phyloP scores from a whole-genome alignment of 2,888 invertebrate species.

The Trachelus iudaicus region DNA sequence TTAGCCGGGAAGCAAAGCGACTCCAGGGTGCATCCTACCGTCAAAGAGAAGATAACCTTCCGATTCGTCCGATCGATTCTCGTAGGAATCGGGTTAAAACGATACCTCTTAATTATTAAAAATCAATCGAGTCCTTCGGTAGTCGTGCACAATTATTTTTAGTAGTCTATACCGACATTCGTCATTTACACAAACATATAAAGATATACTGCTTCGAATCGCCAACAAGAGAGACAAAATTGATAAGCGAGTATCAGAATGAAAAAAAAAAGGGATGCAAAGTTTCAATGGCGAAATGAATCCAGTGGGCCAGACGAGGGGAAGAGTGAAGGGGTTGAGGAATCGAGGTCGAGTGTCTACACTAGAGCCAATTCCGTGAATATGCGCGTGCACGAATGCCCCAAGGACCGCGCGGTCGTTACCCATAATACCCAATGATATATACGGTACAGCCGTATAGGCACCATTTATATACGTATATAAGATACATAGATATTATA shows the following conservation, averaged over 20 bases:
- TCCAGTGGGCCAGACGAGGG: not conserved
- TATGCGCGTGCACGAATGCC: not conserved
- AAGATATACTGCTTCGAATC: not conserved
- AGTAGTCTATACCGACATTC: not conserved
- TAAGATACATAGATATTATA: too few relatives aligned
- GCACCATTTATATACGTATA: not conserved
- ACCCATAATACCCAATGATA: not conserved
- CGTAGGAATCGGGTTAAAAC: not conserved
- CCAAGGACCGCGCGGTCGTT: not conserved
- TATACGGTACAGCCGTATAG: not conserved
- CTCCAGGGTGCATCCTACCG: not conserved
- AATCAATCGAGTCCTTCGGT: not conserved
- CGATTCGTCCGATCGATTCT: not conserved
- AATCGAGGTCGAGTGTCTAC: not conserved
- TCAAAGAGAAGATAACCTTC: not conserved
- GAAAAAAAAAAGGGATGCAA: not conserved
- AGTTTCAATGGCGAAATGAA: not conserved
- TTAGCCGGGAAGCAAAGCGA: not conserved
- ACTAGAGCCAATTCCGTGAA: not conserved
- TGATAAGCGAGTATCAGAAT: not conserved
- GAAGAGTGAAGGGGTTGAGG: not conserved
- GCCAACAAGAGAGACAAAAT: not conserved
- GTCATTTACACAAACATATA: not conserved
- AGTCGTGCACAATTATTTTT: not conserved
- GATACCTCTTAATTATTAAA: not conserved